A percentile compares a stretch with the other conserved stretches of the same genome.
Evolutionary conservation across 2,888 invertebrate species (phyloP).

Genomic region (Drosophila pseudotakahashii): DNA sequence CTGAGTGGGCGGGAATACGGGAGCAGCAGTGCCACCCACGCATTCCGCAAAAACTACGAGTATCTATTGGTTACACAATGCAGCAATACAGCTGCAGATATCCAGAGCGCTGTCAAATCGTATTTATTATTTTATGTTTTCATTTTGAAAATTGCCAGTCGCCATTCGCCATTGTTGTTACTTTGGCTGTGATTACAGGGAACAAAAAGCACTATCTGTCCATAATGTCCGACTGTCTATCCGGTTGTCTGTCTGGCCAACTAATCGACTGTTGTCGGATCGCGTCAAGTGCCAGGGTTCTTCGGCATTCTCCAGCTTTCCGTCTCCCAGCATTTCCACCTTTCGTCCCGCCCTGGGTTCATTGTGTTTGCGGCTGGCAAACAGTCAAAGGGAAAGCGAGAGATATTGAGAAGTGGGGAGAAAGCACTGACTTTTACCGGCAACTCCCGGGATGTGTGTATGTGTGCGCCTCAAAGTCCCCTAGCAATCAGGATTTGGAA

Average conservation of each 20-base stretch:
- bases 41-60: conserved; percentile 38
- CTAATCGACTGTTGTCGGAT: conserved; percentile 76
- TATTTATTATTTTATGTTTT: conserved; percentile 82
- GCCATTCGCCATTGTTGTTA: conserved; percentile 30
- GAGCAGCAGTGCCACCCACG: not conserved
- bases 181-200: conserved; percentile 43
- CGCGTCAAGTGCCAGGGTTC: conserved; percentile 72
- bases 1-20: conserved; percentile 12
- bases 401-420: conserved; percentile 13
- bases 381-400: conserved; percentile 39
- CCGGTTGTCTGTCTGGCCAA: conserved; percentile 51
- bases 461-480: conserved; percentile 70
- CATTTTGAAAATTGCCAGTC: conserved; percentile 81
- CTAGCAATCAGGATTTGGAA: conserved; percentile 81
- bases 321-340: conserved; percentile 6
- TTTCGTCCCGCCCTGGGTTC: conserved; percentile 16
- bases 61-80: conserved; percentile 55
- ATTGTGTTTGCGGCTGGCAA: conserved; percentile 66
- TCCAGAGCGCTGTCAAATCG: conserved; percentile 77
- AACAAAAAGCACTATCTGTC: conserved; percentile 74
- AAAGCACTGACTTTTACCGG: conserved; percentile 51
- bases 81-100: not conserved
- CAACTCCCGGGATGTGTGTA: conserved; percentile 27
- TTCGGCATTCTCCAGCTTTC: conserved; percentile 13
- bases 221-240: conserved; percentile 57